Evolutionary conservation across 2,113 vertebrate species (phyloP).

Genomic region (Charina bottae): DNA sequence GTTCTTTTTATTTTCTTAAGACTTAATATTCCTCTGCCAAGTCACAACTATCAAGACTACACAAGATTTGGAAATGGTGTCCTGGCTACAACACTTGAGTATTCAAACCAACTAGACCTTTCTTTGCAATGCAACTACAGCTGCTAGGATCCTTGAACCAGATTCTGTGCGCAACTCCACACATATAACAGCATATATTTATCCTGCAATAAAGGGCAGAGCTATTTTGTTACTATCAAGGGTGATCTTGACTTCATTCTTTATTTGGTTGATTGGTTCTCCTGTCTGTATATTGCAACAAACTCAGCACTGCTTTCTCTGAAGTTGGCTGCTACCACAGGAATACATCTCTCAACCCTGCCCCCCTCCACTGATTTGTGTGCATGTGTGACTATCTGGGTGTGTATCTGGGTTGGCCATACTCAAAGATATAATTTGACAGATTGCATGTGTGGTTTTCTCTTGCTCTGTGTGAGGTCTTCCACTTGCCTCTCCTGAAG

Average conservation of each 20-base stretch:
- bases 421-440: neutral
- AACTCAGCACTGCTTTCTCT: neutral
- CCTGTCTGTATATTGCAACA: neutral
- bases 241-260: neutral
- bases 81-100: neutral
- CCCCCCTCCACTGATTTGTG: neutral
- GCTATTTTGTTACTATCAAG: neutral
- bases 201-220: neutral
- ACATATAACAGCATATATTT: neutral
- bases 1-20: neutral
- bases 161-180: neutral
- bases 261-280: neutral
- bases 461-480: neutral
- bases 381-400: neutral
- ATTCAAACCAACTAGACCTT: neutral
- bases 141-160: neutral
- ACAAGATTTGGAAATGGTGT: neutral
- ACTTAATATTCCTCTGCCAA: neutral
- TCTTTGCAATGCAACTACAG: neutral
- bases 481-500: slow-evolving; percentile 23
- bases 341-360: neutral
- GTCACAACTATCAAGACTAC: neutral
- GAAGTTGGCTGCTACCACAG: neutral
- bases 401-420: neutral
- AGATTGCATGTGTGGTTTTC: neutral